These are phyloP conservation scores for Gymnopithys bicolor DNA, from an alignment of 2,797 vertebrate genomes.

Conservation along the genomic window DNA sequence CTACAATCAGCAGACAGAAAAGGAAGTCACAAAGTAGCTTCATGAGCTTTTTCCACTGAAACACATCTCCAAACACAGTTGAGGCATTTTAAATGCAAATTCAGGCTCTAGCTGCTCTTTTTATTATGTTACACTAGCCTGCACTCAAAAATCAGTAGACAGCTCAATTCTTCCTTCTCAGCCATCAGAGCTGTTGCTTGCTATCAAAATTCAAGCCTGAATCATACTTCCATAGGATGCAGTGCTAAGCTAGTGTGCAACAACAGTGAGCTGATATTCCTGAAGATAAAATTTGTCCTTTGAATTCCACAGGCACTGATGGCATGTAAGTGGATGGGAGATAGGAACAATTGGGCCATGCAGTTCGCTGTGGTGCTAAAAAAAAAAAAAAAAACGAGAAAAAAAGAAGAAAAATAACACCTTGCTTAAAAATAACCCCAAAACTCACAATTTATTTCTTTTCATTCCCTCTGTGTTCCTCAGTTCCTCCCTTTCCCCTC, in stretches of 20 bases:
- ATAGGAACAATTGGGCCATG: rapidly evolving
- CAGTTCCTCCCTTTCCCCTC: neutral
- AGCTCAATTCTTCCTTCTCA: neutral
- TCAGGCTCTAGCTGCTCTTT: neutral
- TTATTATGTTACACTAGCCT: neutral
- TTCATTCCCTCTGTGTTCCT: neutral
- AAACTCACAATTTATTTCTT: neutral
- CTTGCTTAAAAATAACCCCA: rapidly evolving
- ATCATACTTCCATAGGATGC: neutral
- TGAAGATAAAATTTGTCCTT: neutral
- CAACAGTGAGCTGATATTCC: neutral
- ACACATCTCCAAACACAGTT: neutral
- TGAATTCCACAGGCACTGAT: neutral
- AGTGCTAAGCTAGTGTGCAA: neutral
- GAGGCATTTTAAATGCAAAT: neutral
- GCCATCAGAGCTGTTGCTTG: neutral
- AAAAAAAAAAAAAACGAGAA: neutral
- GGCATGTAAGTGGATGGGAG: neutral
- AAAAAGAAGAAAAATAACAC: neutral
- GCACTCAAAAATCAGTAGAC: neutral
- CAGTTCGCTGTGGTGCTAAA: neutral
- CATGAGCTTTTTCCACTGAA: neutral
- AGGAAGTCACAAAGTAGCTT: neutral
- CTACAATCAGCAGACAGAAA: neutral
- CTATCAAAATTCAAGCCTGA: neutral